Percentiles rank a stretch among this genome's conserved stretches.
phyloP scores from a whole-genome alignment of 2,888 invertebrate genomes.

The Pachycephus smyrnensis region DNA sequence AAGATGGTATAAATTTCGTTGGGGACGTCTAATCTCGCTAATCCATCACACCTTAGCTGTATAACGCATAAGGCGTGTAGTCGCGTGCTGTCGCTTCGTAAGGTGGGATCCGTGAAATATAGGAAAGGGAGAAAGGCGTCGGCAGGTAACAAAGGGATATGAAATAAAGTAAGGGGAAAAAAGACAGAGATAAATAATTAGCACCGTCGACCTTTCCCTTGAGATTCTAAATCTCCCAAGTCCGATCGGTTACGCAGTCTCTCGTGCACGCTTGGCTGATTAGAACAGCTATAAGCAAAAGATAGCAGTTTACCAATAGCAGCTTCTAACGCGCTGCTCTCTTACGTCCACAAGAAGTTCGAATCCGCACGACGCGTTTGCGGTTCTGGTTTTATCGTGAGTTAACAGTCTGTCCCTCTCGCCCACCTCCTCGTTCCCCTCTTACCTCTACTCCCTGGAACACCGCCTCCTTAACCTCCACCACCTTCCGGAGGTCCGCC shows the following conservation, averaged over 20 bases:
- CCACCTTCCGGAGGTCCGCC: constrained; percentile 62
- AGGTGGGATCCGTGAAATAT: neutral
- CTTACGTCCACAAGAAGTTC: constrained; percentile 30
- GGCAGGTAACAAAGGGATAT: neutral
- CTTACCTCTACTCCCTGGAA: constrained; percentile 49
- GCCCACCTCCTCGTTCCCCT: constrained; percentile 55
- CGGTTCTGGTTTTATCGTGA: neutral
- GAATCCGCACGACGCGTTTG: constrained; percentile 18
- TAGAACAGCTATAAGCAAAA: neutral
- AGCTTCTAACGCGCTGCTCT: constrained; percentile 28
- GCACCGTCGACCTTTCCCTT: neutral
- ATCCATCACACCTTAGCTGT: neutral
- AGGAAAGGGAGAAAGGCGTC: neutral
- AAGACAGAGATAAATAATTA: neutral
- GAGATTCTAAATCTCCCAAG: neutral
- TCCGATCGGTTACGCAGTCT: neutral
- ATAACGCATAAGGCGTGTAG: neutral
- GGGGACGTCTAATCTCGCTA: neutral
- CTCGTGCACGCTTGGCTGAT: neutral
- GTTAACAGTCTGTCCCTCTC: constrained; percentile 46
- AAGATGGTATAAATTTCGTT: neutral
- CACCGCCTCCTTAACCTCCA: constrained; percentile 64
- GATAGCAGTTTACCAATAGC: neutral
- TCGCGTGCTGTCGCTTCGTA: neutral
- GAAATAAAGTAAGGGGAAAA: neutral